phyloP scores from a whole-genome alignment of 2,797 vertebrate species.

The Scarus forsteni region DNA sequence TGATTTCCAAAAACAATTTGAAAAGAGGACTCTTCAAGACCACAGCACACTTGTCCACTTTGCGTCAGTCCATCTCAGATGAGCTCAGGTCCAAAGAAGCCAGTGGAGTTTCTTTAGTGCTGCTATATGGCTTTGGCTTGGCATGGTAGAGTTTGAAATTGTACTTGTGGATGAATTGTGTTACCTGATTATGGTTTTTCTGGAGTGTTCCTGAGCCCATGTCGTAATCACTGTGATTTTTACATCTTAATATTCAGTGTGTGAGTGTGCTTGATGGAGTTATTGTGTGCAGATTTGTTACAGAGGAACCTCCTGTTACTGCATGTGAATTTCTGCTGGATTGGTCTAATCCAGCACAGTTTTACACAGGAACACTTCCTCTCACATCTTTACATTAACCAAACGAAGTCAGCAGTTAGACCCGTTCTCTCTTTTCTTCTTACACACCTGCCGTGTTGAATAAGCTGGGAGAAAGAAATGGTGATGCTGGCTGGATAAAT shows the following conservation, averaged over 20 bases:
- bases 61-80: too few relatives aligned
- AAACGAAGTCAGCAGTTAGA: slow-evolving; percentile 5
- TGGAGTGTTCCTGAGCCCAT: too few relatives aligned
- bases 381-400: slow-evolving; percentile 11
- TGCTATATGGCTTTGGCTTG: too few relatives aligned
- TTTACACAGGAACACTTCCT: slow-evolving; percentile 14
- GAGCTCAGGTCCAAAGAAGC: too few relatives aligned
- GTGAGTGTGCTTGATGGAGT: slow-evolving; percentile 17
- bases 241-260: slow-evolving; percentile 32
- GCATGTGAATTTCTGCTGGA: slow-evolving; percentile 26
- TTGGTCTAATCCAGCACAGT: slow-evolving; percentile 34
- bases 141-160: too few relatives aligned
- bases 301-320: slow-evolving; percentile 34
- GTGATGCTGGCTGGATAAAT: slow-evolving; percentile 27
- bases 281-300: slow-evolving; percentile 43
- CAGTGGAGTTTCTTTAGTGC: too few relatives aligned
- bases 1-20: too few relatives aligned
- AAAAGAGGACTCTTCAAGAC: too few relatives aligned
- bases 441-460: slow-evolving; percentile 27
- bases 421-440: background rate
- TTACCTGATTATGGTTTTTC: too few relatives aligned
- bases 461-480: slow-evolving; percentile 26
- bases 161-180: too few relatives aligned
- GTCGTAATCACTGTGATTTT: background rate
- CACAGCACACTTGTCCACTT: too few relatives aligned